Conservation (phyloP, 2,797 vertebrate genomes). For the Brotula barbata region DNA sequence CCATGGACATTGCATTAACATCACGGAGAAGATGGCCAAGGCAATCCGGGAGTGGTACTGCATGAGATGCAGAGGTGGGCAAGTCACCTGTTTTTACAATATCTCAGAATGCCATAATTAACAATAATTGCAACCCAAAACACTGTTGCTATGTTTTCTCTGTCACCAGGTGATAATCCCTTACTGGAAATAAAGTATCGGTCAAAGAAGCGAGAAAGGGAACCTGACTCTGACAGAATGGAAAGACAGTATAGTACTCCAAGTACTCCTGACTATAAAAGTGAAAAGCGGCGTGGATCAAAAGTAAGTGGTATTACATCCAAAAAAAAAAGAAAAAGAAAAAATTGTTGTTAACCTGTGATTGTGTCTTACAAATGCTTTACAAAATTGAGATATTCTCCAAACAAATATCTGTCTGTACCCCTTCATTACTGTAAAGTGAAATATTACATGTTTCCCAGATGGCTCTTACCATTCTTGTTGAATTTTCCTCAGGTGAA, state of each 20-base stretch:
- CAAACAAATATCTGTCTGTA: no score
- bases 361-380: neutral
- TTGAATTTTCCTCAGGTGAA: slow-evolving; percentile 80
- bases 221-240: slow-evolving; percentile 78
- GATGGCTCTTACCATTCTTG: neutral
- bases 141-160: neutral
- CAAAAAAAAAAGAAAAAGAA: no score
- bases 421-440: no score
- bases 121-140: neutral
- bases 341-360: no score
- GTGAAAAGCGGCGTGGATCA: slow-evolving; percentile 80
- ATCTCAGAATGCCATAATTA: neutral
- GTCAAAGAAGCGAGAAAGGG: slow-evolving; percentile 88
- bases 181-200: slow-evolving; percentile 89
- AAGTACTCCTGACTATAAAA: slow-evolving; percentile 79
- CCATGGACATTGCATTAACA: slow-evolving; percentile 91
- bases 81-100: neutral
- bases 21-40: slow-evolving; percentile 94
- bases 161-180: slow-evolving; percentile 80
- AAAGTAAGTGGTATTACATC: slow-evolving; percentile 73
- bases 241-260: slow-evolving; percentile 77
- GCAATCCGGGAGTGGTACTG: slow-evolving; percentile 95
- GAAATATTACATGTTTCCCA: neutral
- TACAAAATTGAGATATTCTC: no score
- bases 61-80: slow-evolving; percentile 84